Percentiles rank a stretch among this genome's conserved stretches.
Conservation (phyloP, 2,888 invertebrate species). For the Piscicola geometra region DNA sequence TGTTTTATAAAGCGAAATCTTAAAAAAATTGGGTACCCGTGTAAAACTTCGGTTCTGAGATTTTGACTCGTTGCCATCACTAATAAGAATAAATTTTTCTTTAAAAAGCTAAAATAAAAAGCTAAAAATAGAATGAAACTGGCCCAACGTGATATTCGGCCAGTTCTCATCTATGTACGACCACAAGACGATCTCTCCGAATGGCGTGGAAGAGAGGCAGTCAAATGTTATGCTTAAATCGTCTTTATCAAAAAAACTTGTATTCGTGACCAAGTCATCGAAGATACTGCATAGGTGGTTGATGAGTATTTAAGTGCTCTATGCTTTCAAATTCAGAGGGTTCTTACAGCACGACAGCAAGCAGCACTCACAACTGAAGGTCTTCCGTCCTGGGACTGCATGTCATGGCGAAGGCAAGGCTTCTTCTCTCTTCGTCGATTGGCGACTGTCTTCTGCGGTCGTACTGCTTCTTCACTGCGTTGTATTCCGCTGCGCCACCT, state of each 20-base stretch:
- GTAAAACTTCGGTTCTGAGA: too few species aligned
- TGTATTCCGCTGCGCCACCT: background rate
- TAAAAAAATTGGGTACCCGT: too few species aligned
- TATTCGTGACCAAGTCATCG: background rate
- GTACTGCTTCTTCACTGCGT: slow-evolving; percentile 11
- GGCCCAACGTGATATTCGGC: too few species aligned
- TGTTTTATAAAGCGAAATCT: too few species aligned
- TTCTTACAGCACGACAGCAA: too few species aligned
- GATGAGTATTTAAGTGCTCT: background rate
- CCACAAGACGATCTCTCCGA: slow-evolving; percentile 3
- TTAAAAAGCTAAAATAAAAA: too few species aligned
- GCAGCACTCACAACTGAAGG: background rate
- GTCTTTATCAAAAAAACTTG: background rate
- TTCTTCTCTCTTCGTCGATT: slow-evolving; percentile 19
- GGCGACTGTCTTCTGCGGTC: background rate
- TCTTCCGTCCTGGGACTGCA: background rate
- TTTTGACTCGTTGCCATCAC: too few species aligned
- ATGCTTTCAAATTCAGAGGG: too few species aligned
- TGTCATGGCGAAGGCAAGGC: slow-evolving; percentile 10
- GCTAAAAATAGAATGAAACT: too few species aligned
- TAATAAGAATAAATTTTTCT: too few species aligned
- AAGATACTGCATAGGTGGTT: background rate
- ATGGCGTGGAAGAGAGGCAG: slow-evolving; percentile 18
- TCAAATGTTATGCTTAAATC: background rate
- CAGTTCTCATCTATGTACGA: slow-evolving; percentile 23